These are phyloP conservation scores for Drosophila rellima DNA, from an alignment of 2,888 invertebrate genomes.

Conservation along the genomic window DNA sequence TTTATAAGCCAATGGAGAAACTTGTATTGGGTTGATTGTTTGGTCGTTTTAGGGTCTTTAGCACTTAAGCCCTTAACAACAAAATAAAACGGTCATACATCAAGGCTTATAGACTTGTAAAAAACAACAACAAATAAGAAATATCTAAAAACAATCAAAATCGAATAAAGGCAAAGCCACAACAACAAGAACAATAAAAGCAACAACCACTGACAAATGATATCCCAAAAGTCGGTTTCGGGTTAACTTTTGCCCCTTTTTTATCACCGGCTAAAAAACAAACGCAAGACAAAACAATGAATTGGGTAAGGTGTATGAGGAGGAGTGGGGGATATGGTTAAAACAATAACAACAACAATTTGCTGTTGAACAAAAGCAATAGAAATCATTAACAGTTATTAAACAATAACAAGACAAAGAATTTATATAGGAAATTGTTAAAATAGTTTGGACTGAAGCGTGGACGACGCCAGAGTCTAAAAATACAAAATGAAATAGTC, in stretches of 20 bases:
- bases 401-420: conserved; percentile 62
- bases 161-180: conserved; percentile 48
- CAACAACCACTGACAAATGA: conserved; percentile 50
- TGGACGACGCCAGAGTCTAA: conserved; percentile 58
- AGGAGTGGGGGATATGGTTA: neutral
- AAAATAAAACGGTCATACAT: conserved; percentile 56
- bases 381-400: conserved; percentile 76
- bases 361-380: conserved; percentile 58
- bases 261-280: conserved; percentile 31
- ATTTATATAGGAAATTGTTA: conserved; percentile 50
- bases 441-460: conserved; percentile 47
- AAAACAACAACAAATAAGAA: conserved; percentile 25
- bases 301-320: conserved; percentile 7
- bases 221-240: conserved; percentile 19
- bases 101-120: conserved; percentile 39
- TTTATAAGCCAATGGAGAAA: conserved; percentile 49
- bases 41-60: conserved; percentile 28
- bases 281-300: conserved; percentile 34
- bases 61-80: conserved; percentile 71
- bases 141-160: conserved; percentile 65
- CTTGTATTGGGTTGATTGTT: conserved; percentile 28
- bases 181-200: conserved; percentile 23
- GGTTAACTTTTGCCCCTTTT: conserved; percentile 41
- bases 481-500: conserved; percentile 56
- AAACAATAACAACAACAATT: conserved; percentile 52